Percentiles rank a stretch among this genome's conserved stretches.
These are phyloP conservation scores for Idaea aversata DNA, from an alignment of 2,888 invertebrate species.

Conservation along the genomic window DNA sequence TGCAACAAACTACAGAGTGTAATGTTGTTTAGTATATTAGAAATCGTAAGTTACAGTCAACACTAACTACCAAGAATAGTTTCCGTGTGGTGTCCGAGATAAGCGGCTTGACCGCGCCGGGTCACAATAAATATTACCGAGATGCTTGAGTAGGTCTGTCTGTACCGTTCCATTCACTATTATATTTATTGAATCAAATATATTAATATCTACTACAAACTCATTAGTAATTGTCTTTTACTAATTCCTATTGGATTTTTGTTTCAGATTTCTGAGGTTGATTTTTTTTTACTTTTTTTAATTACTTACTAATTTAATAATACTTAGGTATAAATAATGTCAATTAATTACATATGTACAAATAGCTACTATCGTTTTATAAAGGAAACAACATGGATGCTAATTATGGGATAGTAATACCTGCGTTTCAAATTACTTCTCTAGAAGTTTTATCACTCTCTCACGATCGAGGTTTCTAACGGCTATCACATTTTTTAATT, in stretches of 20 bases:
- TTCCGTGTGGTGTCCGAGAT: conserved; percentile 43
- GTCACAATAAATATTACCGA: conserved; percentile 58
- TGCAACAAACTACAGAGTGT: conserved; percentile 3
- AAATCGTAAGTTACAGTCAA: conserved; percentile 40
- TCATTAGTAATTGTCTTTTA: conserved; percentile 40
- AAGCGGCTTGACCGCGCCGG: conserved; percentile 49
- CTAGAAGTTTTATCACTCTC: conserved; percentile 67
- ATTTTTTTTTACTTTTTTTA: background rate
- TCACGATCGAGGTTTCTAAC: conserved; percentile 68
- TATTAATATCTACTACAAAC: conserved; percentile 28
- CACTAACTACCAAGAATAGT: conserved; percentile 41
- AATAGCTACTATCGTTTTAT: background rate
- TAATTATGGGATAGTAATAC: conserved; percentile 40
- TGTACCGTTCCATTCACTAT: conserved; percentile 46
- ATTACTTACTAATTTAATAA: background rate
- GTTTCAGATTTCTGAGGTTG: background rate
- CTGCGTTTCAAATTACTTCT: conserved; percentile 47
- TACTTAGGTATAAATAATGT: background rate
- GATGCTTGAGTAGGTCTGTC: conserved; percentile 28
- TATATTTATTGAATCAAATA: conserved; percentile 33
- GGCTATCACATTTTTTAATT: conserved; percentile 71
- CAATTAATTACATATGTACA: background rate
- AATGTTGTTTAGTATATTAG: conserved; percentile 23
- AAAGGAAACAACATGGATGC: conserved; percentile 23
- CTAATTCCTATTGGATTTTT: background rate